Evolutionary conservation across 2,888 invertebrate species (phyloP), one percentile per base, ranked within the genome.

Genomic region (Formica aserva): DNA sequence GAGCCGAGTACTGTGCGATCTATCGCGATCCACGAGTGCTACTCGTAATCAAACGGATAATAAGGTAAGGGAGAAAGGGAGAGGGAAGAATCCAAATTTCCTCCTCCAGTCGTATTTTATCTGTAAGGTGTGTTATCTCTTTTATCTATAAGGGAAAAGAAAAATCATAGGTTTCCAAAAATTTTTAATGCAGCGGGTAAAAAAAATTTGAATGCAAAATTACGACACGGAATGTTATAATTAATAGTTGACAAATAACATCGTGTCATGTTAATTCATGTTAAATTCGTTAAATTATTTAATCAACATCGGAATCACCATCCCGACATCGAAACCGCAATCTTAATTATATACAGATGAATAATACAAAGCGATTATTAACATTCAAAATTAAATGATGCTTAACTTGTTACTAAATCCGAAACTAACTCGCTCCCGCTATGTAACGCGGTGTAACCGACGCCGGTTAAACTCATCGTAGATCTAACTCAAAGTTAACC

Each of bases 361-460:
- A 80, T 72, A 65, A 80, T 80, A 80, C 52, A 80, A 80, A 80
- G 60, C 35, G 72, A 26, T 72, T 72, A 80, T 80, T 80, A 80
- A 80, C 78, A 69, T 72, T 2, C 18, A 22, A 26, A 80, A 80
- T 80, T 60, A 72, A 80, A 72, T 72, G 77, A 78, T 60, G 78
- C 45, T 32, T 80, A 80, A 80, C 78, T 80, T 80, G 78, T 72
- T 80, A 80, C 78, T 80, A 80, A 80, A 80, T 72, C 78, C 45
- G 45, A 72, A 80, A 80, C 78, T 78, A 78, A 71, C 45, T 60
- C 60, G 78, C 71, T 45, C 26, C 67, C 60, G 13, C 69, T 32
- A 57, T 57, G 66, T 55, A 77, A 66, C 55, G n/a, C 41, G n/a
- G 22, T 78, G 78, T 80, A 80, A 80, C 78, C 78, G 72, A 80